Percentiles rank a stretch among this genome's conserved stretches.
phyloP scores from a whole-genome alignment of 1,140 invertebrate genomes.

The Papilio glaucus region DNA sequence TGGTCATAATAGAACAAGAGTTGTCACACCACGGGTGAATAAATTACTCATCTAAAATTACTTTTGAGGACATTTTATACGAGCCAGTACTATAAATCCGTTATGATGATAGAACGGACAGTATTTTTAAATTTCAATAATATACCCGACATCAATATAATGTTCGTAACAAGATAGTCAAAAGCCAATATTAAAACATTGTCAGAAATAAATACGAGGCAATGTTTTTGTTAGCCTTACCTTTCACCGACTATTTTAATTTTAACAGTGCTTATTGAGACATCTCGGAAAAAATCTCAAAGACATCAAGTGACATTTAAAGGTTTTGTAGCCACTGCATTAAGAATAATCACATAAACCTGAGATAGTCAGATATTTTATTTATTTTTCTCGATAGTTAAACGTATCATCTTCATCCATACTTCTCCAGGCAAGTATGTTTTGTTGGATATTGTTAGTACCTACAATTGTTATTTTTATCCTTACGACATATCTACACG shows the following conservation, averaged over 20 bases:
- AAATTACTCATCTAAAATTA: too few relatives aligned
- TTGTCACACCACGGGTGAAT: too few relatives aligned
- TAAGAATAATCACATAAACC: not conserved
- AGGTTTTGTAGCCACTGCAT: constrained; percentile 8
- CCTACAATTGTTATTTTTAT: too few relatives aligned
- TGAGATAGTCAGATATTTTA: not conserved
- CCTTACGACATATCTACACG: too few relatives aligned
- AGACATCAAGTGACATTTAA: constrained; percentile 21
- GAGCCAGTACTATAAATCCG: not conserved
- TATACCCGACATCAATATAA: not conserved
- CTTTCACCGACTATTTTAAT: constrained; percentile 20
- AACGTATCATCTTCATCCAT: too few relatives aligned
- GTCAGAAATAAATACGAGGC: not conserved
- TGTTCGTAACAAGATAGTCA: not conserved
- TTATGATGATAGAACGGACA: not conserved
- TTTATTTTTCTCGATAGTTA: too few relatives aligned
- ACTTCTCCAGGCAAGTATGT: too few relatives aligned
- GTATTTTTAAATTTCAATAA: not conserved
- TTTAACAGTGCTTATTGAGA: not conserved
- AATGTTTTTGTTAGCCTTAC: not conserved
- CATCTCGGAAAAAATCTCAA: constrained; percentile 17
- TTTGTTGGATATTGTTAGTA: too few relatives aligned
- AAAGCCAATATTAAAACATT: not conserved
- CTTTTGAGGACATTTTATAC: too few relatives aligned
- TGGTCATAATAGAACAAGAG: too few relatives aligned